A percentile compares a stretch with the other conserved stretches of the same genome.
These are phyloP conservation scores for Spisula solida DNA, from an alignment of 2,888 invertebrate genomes.

Conservation along the genomic window DNA sequence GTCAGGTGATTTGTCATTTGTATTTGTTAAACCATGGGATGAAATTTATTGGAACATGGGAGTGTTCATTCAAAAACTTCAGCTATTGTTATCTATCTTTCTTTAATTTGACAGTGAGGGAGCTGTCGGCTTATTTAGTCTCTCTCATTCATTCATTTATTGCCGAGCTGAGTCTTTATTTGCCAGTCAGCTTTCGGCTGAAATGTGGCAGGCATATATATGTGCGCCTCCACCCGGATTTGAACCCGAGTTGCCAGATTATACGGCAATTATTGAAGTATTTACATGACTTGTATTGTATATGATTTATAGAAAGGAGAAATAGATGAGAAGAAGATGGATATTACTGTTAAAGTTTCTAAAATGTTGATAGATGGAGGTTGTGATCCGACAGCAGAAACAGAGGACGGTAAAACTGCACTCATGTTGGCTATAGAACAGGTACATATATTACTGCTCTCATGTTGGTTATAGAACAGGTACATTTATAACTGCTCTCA, in stretches of 20 bases:
- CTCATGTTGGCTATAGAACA: conserved; percentile 86
- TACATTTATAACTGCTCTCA: too few species aligned
- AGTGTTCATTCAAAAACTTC: too few species aligned
- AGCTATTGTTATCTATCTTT: too few species aligned
- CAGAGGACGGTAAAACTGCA: conserved; percentile 86
- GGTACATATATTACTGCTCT: conserved; percentile 72
- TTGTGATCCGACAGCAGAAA: conserved; percentile 84
- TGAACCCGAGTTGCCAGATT: neutral
- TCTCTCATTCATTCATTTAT: neutral
- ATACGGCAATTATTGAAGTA: neutral
- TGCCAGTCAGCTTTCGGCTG: too few species aligned
- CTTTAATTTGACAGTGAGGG: too few species aligned
- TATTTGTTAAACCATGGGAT: too few species aligned
- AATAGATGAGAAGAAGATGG: conserved; percentile 74
- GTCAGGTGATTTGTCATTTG: too few species aligned
- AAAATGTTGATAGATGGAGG: conserved; percentile 85
- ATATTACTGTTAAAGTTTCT: conserved; percentile 85
- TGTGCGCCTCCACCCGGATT: too few species aligned
- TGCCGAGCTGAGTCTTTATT: neutral
- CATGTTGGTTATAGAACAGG: too few species aligned
- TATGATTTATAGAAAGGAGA: conserved; percentile 38
- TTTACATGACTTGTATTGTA: neutral
- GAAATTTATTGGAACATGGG: too few species aligned
- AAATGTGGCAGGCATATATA: too few species aligned
- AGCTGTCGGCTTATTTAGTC: too few species aligned